A percentile compares a stretch with the other conserved stretches of the same genome.
phyloP scores from a whole-genome alignment of 2,797 vertebrate species.

The Syndactyla subalaris region DNA sequence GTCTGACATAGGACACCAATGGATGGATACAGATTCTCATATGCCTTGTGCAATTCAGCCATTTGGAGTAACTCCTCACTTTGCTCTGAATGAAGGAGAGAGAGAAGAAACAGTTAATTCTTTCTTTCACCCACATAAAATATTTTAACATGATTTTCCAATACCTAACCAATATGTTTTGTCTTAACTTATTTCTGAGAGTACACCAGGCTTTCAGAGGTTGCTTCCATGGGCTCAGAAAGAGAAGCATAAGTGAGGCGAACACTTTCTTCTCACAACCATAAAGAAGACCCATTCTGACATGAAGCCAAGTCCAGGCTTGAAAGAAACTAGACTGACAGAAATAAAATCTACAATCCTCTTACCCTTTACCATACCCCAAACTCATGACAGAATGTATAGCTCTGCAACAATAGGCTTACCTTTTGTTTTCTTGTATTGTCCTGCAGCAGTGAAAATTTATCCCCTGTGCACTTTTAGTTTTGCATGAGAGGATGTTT shows the following conservation, averaged over 20 bases:
- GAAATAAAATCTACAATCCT: background rate
- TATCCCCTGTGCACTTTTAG: background rate
- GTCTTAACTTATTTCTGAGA: background rate
- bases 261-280: background rate
- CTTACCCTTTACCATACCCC: background rate
- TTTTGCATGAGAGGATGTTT: rapidly evolving
- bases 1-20: background rate
- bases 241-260: background rate
- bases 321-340: background rate
- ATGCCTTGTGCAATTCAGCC: background rate
- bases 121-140: background rate
- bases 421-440: background rate
- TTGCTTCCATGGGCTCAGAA: background rate
- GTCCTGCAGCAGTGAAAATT: background rate
- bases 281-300: background rate
- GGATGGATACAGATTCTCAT: background rate
- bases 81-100: background rate
- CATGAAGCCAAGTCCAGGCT: background rate
- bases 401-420: background rate
- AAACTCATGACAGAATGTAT: background rate
- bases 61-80: background rate
- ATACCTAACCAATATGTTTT: background rate
- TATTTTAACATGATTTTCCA: background rate
- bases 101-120: background rate
- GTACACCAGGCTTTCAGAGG: background rate